Percentiles rank a stretch among this genome's conserved stretches.
Evolutionary conservation across 2,113 vertebrate species (phyloP).

Genomic region (zebrafish (Danio rerio)): DNA sequence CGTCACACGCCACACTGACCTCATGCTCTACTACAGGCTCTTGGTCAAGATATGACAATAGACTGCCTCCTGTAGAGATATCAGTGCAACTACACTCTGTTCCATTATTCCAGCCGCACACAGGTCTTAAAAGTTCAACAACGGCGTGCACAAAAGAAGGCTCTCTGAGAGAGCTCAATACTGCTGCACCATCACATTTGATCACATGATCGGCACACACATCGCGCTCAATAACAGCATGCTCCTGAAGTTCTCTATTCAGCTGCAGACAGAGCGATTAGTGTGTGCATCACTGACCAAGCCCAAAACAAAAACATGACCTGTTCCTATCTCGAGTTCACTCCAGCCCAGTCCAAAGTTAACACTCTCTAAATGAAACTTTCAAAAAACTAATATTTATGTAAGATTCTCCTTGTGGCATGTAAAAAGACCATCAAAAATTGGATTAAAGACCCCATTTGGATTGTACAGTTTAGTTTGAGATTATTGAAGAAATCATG

Average conservation of each 20-base stretch:
- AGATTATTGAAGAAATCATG: no score
- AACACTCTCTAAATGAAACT: neutral
- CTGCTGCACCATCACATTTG: constrained; percentile 41
- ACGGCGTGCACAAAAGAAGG: constrained; percentile 9
- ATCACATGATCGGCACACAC: constrained; percentile 18
- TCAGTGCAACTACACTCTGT: neutral
- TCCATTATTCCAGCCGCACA: neutral
- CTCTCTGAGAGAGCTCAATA: neutral
- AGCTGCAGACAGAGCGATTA: neutral
- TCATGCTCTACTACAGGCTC: neutral
- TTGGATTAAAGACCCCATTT: no score
- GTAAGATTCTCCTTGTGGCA: no score
- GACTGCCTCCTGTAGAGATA: constrained; percentile 23
- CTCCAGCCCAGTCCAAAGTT: neutral
- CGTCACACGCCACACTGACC: neutral
- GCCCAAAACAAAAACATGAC: constrained; percentile 18
- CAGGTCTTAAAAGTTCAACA: neutral
- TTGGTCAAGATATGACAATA: neutral
- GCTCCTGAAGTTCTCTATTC: constrained; percentile 36
- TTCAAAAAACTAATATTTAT: no score
- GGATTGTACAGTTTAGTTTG: no score
- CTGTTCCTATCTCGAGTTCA: neutral
- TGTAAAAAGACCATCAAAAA: no score
- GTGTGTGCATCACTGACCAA: constrained; percentile 14
- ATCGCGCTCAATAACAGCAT: constrained; percentile 28